Percentiles rank a stretch among this genome's conserved stretches.
Evolutionary conservation across 2,113 vertebrate species (phyloP).

Genomic region (Pavo muticus): DNA sequence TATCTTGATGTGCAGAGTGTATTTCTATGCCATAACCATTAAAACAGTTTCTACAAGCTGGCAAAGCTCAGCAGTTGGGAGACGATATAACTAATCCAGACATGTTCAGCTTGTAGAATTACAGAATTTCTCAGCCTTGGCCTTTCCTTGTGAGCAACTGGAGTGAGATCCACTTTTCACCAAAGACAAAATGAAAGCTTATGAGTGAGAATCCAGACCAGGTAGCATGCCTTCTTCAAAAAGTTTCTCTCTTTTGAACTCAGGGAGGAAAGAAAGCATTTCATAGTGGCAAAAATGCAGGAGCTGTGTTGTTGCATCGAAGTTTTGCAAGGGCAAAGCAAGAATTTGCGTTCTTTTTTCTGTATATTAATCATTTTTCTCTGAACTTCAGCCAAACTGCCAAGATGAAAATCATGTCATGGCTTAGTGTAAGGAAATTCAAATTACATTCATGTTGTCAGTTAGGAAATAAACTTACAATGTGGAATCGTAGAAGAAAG

Average conservation of each 20-base stretch:
- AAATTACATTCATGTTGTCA: conserved; percentile 21
- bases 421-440: conserved; percentile 25
- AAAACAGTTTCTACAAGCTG: conserved; percentile 28
- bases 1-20: background rate
- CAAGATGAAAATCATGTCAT: conserved; percentile 4
- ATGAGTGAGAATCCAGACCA: background rate
- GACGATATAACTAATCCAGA: conserved; percentile 42
- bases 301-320: background rate
- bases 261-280: background rate
- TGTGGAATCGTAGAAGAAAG: background rate
- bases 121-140: background rate
- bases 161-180: background rate
- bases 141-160: background rate
- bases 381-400: conserved; percentile 27
- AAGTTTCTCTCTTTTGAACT: background rate
- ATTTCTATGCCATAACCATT: background rate
- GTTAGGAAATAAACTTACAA: conserved; percentile 20
- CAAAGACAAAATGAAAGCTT: background rate
- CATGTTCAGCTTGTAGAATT: conserved; percentile 34
- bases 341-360: background rate
- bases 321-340: background rate
- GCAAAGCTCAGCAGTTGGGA: background rate
- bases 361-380: background rate
- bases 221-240: background rate
- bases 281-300: background rate